Conservation (phyloP, 2,113 vertebrate genomes). For the Trichechus manatus region DNA sequence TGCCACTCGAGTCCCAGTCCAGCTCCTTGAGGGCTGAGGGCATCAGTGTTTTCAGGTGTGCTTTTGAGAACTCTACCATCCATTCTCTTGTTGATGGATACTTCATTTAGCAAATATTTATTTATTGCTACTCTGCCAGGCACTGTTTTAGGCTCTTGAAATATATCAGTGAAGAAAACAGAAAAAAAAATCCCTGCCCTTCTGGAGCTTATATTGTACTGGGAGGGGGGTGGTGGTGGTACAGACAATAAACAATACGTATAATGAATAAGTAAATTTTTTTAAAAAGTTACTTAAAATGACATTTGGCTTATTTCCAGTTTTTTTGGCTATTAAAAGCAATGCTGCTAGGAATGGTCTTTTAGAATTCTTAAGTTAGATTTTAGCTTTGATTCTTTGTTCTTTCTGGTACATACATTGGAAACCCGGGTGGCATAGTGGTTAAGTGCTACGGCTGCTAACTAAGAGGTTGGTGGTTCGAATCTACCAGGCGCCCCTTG, state of each 20-base stretch:
- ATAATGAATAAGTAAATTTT: not conserved
- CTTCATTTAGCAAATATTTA: constrained; percentile 19
- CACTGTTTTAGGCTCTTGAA: not conserved
- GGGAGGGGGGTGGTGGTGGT: not conserved
- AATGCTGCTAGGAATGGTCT: not conserved
- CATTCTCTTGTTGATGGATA: not conserved
- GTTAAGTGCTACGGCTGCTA: too few species aligned
- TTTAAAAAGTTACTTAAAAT: not conserved
- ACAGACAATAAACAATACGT: not conserved
- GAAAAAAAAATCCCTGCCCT: not conserved
- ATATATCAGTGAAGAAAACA: not conserved
- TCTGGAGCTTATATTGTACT: constrained; percentile 14
- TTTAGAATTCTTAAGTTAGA: constrained; percentile 34
- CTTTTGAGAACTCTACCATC: not conserved
- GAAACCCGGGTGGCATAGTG: too few species aligned
- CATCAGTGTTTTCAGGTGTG: not conserved
- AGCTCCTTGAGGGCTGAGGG: too few species aligned
- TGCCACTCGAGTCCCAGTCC: too few species aligned
- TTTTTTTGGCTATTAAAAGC: not conserved
- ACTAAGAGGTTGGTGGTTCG: too few species aligned
- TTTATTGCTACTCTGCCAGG: not conserved
- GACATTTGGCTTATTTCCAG: not conserved
- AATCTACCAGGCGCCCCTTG: too few species aligned
- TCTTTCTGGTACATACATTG: constrained; percentile 16
- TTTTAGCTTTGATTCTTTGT: not conserved